phyloP scores from a whole-genome alignment of 1,140 invertebrate species.

The Nymphalis io region DNA sequence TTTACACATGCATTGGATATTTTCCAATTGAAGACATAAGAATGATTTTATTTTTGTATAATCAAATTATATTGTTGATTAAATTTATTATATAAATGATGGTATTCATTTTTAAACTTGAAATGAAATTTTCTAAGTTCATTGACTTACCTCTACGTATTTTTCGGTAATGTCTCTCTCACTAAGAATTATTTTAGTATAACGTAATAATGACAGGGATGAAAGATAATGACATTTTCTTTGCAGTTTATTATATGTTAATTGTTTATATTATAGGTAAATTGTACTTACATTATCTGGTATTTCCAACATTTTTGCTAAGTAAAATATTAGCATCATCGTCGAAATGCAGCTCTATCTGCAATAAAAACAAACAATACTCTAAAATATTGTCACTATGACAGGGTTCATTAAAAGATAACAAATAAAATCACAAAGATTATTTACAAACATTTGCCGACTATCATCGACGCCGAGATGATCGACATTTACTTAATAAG shows the following conservation, averaged over 20 bases:
- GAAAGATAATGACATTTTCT: neutral
- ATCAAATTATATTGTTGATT: neutral
- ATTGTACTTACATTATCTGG: constrained; percentile 35
- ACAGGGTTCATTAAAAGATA: neutral
- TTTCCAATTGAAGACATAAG: constrained; percentile 33
- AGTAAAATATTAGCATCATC: constrained; percentile 32
- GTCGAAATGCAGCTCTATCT: constrained; percentile 26
- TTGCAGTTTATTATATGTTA: neutral
- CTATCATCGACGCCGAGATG: no score
- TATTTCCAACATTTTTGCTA: constrained; percentile 40
- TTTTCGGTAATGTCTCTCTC: neutral
- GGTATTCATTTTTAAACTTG: neutral
- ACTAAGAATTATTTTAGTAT: neutral
- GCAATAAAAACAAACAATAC: constrained; percentile 23
- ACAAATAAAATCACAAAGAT: neutral
- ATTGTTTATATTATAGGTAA: no score
- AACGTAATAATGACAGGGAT: neutral
- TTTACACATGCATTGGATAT: constrained; percentile 22
- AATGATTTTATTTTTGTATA: constrained; percentile 13
- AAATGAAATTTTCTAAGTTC: neutral
- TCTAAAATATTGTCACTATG: neutral
- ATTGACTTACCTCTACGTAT: neutral
- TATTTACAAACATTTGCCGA: neutral
- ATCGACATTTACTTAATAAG: neutral
- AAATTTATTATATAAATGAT: neutral